Base-by-base conservation (phyloP, 2,888 invertebrate genomes). In the Dryomyza anilis region DNA sequence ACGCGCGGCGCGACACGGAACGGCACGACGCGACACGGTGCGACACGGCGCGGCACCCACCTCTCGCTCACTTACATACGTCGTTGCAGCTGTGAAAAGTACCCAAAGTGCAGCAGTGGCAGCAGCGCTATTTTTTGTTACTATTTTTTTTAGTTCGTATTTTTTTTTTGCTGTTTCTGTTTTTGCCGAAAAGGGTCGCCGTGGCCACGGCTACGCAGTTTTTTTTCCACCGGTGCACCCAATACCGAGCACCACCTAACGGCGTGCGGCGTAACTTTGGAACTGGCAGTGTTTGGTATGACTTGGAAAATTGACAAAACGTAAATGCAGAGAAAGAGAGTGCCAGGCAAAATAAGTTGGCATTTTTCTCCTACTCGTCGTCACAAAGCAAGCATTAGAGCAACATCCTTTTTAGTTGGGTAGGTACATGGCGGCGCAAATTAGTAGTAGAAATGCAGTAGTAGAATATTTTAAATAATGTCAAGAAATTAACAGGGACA, bases 251-350 rank as follows among this genome's bases (percentile, higher is more conserved):
- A 78, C 77, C 78, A 77, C 78, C 80, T 78, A 76, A 74, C 77
- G 79, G 76, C 75, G 73, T 78, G 78, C 77, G 77, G 78, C 76
- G 75, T 73, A 78, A 74, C 73, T 79, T 77, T 78, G 74, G 76
- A 74, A 79, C 80, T 79, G 76, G 70, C 69, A 69, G n/a, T 50
- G 55, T 59, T 64, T 59, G 59, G 59, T 55, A 30, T 53, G 45
- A 45, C 59, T 59, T 64, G 59, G 55, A 33, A 59, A 29, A 64
- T 33, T 25, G 43, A 53, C 52, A 45, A 46, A 33, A 29, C 48
- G 46, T n/a, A 39, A 45, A 21, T 25, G n/a, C 25, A 27, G 23
- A n/a, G 21, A 60, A 19, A 21, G 50, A 19, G 39, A 64, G 60
- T 39, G n/a, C n/a, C n/a, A n/a, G n/a, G n/a, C n/a, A n/a, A n/a